Evolutionary conservation across 2,888 invertebrate species (phyloP), one percentile per base, ranked within the genome.

Genomic region (Caenorhabditis uteleia): DNA sequence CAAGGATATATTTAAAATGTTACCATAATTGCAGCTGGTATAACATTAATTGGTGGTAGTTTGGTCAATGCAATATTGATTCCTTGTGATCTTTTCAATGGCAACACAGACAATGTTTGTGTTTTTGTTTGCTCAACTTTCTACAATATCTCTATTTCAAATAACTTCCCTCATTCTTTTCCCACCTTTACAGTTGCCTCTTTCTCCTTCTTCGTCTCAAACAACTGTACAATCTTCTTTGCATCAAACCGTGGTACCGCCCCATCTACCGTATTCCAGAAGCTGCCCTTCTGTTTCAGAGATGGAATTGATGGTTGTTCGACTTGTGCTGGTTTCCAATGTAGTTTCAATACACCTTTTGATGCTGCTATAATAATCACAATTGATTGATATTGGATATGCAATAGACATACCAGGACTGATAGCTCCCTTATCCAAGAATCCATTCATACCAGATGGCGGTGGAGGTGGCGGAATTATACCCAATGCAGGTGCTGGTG

Each of bases 11-110:
- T n/a, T n/a, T 14, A 26, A 31, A 12, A n/a, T n/a, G n/a, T 16
- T 38, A 78, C 78, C 75, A 76, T 76, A 43, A 87, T 87, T 25
- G 97, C 98, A n/a, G 95, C 91, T 84, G 97, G 97, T 70, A 99
- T 99, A 7, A 95, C 93, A 70, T 95, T 89, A 0, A 95, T 93
- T 0, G 95, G 95, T 2, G 98, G 98, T 70, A 99, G 87, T 84
- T 95, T 97, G 21, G 97, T 99, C 90, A 99, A 91, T 16, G 95
- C 95, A 79, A 99, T 99, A 84, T 98, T 98, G 77, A 99, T 98
- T 38, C 95, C 95, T 85, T 98, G 98, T 7, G 98, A 98, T 70
- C 98, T 88, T 85, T 97, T 98, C 43, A 94, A 91, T 84, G 95
- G 94, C 84, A 98, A 86, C 33, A 98, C 95, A 39, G 75, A 75